Conservation (phyloP, 2,113 vertebrate genomes). For the Ptilonorhynchus violaceus region DNA sequence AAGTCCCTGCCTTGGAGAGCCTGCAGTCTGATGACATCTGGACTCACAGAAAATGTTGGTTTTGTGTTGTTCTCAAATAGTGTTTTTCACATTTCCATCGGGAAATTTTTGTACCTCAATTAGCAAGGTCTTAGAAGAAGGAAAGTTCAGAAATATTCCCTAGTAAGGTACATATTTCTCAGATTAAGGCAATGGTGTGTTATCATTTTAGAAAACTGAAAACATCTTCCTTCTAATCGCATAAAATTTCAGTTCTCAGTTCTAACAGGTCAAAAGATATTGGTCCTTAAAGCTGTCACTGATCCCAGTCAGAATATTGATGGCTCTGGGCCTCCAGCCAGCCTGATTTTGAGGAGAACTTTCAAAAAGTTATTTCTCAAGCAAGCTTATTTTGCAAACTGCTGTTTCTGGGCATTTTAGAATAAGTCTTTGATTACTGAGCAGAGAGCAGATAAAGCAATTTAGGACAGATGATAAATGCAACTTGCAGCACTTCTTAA, state of each 20-base stretch:
- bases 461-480: background rate
- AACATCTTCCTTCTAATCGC: background rate
- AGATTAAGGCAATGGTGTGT: background rate
- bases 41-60: background rate
- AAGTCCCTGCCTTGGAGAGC: background rate
- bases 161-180: background rate
- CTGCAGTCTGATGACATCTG: background rate
- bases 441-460: background rate
- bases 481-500: background rate
- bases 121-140: background rate
- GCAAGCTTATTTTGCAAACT: background rate
- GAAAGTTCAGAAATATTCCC: background rate
- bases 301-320: conserved; percentile 1
- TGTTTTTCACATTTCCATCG: background rate
- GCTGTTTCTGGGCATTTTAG: background rate
- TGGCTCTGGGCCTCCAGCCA: conserved; percentile 12
- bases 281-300: conserved; percentile 21
- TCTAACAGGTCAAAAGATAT: background rate
- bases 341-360: background rate
- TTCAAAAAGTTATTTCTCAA: conserved; percentile 3
- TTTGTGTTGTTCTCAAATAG: background rate
- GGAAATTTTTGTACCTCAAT: background rate
- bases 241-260: background rate
- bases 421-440: background rate
- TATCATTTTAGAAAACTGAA: background rate